phyloP scores from a whole-genome alignment of 2,888 invertebrate species.

The Brachylomia viminalis region DNA sequence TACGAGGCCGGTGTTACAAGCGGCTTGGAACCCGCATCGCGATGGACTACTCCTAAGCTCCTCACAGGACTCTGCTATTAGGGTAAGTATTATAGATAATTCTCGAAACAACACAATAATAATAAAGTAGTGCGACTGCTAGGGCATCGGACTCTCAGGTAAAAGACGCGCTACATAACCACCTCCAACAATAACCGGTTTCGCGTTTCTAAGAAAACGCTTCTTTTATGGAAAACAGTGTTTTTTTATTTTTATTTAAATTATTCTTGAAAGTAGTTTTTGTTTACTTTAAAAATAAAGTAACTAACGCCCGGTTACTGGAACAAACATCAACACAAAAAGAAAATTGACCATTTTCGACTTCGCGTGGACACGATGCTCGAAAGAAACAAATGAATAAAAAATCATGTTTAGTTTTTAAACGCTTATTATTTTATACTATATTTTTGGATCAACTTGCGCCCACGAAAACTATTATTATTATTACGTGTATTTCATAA shows the following conservation, averaged over 20 bases:
- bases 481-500: too few species aligned
- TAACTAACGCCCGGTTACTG: background rate
- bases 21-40: slow-evolving; percentile 93
- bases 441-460: too few species aligned
- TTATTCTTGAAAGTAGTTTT: background rate
- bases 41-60: slow-evolving; percentile 92
- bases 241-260: background rate
- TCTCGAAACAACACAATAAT: background rate
- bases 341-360: too few species aligned
- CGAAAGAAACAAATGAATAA: too few species aligned
- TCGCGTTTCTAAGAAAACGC: background rate
- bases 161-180: background rate
- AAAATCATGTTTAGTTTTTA: too few species aligned
- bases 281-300: background rate
- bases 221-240: background rate
- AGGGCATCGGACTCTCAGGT: background rate
- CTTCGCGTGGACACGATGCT: too few species aligned
- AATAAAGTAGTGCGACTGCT: background rate
- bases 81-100: slow-evolving; percentile 86
- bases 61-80: slow-evolving; percentile 92
- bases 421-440: too few species aligned
- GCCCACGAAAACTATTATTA: too few species aligned
- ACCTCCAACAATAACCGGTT: background rate
- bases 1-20: slow-evolving; percentile 87
- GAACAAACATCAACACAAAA: background rate